phyloP scores from a whole-genome alignment of 2,113 vertebrate genomes.

The Ibidorhyncha struthersii region DNA sequence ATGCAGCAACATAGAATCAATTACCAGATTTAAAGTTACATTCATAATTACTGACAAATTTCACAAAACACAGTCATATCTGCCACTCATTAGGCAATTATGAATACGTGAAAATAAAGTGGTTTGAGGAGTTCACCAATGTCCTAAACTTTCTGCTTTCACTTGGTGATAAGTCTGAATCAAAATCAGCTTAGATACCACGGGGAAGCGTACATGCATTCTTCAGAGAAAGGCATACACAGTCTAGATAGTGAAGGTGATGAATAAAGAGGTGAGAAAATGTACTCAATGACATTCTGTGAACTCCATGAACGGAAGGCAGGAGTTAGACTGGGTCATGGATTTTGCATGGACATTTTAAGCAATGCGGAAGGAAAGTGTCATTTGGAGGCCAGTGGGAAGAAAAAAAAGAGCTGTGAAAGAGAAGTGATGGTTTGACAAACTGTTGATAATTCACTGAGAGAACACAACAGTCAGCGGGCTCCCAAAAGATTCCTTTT shows the following conservation, averaged over 20 bases:
- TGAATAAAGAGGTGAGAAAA: not conserved
- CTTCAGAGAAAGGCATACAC: not conserved
- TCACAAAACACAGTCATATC: not conserved
- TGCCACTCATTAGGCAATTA: not conserved
- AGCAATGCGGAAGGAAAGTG: not conserved
- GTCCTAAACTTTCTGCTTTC: not conserved
- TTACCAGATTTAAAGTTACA: not conserved
- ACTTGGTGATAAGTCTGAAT: not conserved
- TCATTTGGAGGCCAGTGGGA: not conserved
- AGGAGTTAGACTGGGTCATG: not conserved
- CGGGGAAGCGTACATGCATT: fast-evolving
- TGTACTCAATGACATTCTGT: not conserved
- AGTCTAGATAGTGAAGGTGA: not conserved
- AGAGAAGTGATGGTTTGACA: not conserved
- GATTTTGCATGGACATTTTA: not conserved
- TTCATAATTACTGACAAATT: not conserved
- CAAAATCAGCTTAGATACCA: not conserved
- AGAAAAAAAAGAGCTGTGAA: not conserved
- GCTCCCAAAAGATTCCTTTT: not conserved
- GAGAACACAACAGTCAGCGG: not conserved
- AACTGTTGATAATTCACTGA: not conserved
- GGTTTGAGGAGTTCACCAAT: not conserved
- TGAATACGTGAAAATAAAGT: not conserved
- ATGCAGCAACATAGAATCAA: not conserved
- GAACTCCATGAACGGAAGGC: not conserved